phyloP scores from a whole-genome alignment of 2,888 invertebrate species.

The Epicampocera succincta region DNA sequence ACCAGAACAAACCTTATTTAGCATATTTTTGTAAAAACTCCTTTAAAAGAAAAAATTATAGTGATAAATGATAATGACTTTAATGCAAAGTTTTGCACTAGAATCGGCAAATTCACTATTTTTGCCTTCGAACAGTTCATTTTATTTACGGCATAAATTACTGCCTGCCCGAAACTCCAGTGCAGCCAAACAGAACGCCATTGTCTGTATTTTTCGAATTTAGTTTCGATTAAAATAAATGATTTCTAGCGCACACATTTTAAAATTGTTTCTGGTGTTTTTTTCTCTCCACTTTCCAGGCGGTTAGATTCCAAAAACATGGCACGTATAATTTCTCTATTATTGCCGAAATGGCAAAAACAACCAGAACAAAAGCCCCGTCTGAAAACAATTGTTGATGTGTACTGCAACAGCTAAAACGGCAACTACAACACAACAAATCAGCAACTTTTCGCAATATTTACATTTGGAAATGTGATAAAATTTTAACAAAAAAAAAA shows the following conservation, averaged over 20 bases:
- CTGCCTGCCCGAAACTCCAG: too few species aligned
- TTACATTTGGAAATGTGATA: neutral
- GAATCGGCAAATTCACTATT: too few species aligned
- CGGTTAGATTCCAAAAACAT: neutral
- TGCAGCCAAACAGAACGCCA: too few species aligned
- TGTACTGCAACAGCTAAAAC: neutral
- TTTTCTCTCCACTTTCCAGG: neutral
- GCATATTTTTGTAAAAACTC: too few species aligned
- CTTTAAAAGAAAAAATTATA: too few species aligned
- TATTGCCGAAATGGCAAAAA: neutral
- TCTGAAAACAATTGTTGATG: conserved; percentile 1
- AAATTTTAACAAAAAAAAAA: too few species aligned
- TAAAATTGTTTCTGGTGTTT: neutral
- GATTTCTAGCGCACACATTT: neutral
- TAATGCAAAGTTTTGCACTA: too few species aligned
- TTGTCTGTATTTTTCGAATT: too few species aligned
- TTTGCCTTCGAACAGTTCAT: too few species aligned
- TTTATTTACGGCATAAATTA: too few species aligned
- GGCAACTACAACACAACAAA: neutral
- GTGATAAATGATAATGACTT: too few species aligned
- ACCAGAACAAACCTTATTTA: too few species aligned
- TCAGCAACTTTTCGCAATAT: neutral
- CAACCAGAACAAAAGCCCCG: neutral
- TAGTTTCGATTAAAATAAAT: neutral
- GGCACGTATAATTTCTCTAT: conserved; percentile 3